phyloP scores from a whole-genome alignment of 1,140 invertebrate species.

The Cyclargus thomasi region DNA sequence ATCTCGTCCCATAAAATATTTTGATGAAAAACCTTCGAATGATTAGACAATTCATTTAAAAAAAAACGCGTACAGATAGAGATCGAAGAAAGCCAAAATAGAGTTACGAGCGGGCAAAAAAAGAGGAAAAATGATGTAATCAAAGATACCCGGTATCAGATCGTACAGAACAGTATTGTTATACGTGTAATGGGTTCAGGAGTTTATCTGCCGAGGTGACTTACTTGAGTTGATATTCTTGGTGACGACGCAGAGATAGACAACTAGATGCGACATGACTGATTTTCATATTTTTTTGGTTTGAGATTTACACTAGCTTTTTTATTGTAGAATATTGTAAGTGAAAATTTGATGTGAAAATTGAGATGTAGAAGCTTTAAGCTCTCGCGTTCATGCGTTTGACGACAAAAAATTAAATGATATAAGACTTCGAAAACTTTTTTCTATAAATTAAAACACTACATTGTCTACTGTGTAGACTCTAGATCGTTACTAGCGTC shows the following conservation, averaged over 20 bases:
- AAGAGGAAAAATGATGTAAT: slow-evolving; percentile 27
- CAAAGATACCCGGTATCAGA: slow-evolving; percentile 33
- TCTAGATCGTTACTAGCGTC: no score
- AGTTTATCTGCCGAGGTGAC: slow-evolving; percentile 45
- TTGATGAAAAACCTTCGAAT: neutral
- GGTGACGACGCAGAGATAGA: slow-evolving; percentile 27
- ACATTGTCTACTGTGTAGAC: no score
- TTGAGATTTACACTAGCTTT: no score
- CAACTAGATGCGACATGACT: slow-evolving; percentile 21
- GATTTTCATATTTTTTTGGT: no score
- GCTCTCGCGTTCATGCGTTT: no score
- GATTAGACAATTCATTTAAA: neutral
- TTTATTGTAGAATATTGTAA: no score
- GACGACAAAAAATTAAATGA: no score
- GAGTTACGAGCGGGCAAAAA: slow-evolving; percentile 4
- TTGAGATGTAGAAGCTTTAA: no score
- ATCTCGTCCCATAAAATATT: no score
- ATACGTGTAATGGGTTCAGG: slow-evolving; percentile 41
- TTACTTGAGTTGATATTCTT: slow-evolving; percentile 34
- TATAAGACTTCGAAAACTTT: no score
- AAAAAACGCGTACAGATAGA: neutral
- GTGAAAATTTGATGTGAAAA: no score
- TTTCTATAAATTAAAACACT: no score
- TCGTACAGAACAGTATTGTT: slow-evolving; percentile 35
- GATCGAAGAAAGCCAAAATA: slow-evolving; percentile 6